Evolutionary conservation across 2,797 vertebrate species (phyloP), one percentile per base, ranked within the genome.

Genomic region (Phalanger gymnotis): DNA sequence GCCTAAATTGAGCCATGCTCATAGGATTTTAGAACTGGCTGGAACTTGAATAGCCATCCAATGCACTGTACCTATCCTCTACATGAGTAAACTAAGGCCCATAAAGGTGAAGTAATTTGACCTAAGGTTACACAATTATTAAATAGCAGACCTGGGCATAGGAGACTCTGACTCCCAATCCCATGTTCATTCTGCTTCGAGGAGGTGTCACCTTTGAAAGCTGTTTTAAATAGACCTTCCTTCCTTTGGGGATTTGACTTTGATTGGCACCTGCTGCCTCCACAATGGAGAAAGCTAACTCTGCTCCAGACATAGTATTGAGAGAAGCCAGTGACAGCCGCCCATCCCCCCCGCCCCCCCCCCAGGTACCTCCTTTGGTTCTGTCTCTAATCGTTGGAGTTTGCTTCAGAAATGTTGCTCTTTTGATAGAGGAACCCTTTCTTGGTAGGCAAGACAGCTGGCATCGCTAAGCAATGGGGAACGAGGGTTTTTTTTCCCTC

Each of bases 401-500:
- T 87, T 92, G 95, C 96, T 97, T 97, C 96, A 89, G 97, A 95
- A 91, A 54, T 0, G 0, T 30, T 89, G 90, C 22, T 93, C 90
- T 94, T 97, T 52, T 81, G 53, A 54, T 81, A 73, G 94, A 57
- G 94, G 53, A 25, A 6, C 53, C 90, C 27, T 94, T 13, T 95
- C 91, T 94, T 95, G 56, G 73, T 93, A 91, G 94, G 95, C 91
- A 55, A 89, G 28, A 58, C 61, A 52, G 90, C 91, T 96, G 51
- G 51, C 87, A 66, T 95, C 53, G 30, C 89, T 94, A 90, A 90
- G 92, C 91, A 93, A 25, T 47, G 73, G 13, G 92, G 55, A 90
- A 66, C 81, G 91, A 96, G 94, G 91, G 94, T 90, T 96, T 97
- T 98, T 93, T 96, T 97, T 98, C 95, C 97, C 98, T 97, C 97